A percentile compares a stretch with the other conserved stretches of the same genome.
These are phyloP conservation scores for Bombus cullumanus DNA, from an alignment of 1,140 invertebrate genomes.

Conservation along the genomic window DNA sequence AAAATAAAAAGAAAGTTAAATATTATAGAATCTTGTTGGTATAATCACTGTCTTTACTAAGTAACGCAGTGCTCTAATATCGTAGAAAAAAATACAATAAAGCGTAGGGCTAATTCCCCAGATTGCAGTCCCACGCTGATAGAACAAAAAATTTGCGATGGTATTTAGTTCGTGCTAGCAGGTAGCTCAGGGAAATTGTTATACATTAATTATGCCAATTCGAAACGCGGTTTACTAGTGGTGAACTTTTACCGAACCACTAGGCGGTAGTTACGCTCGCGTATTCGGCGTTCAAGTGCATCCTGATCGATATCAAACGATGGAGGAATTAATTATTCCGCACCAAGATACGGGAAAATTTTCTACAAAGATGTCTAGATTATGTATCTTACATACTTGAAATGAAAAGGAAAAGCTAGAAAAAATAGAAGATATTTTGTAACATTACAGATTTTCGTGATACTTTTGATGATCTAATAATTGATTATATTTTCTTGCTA, in stretches of 20 bases:
- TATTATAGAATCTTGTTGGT: neutral
- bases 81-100: slow-evolving; percentile 11
- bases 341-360: neutral
- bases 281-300: neutral
- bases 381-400: neutral
- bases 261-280: neutral
- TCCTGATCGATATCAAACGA: slow-evolving; percentile 2
- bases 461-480: neutral
- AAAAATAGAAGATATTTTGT: neutral
- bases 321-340: neutral
- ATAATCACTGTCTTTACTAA: neutral
- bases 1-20: neutral
- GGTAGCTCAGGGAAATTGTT: neutral
- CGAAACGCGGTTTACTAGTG: slow-evolving; percentile 2
- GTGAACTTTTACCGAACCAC: neutral
- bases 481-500: neutral
- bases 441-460: neutral
- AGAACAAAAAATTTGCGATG: slow-evolving; percentile 15
- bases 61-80: slow-evolving; percentile 17
- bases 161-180: slow-evolving; percentile 4
- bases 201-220: slow-evolving; percentile 22
- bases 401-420: neutral
- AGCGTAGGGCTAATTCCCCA: neutral
- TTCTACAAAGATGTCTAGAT: neutral
- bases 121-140: neutral